Percentiles rank a stretch among this genome's conserved stretches.
Conservation (phyloP, 92 coral and sea anemone genomes). For the Isaurus tuberculatus region DNA sequence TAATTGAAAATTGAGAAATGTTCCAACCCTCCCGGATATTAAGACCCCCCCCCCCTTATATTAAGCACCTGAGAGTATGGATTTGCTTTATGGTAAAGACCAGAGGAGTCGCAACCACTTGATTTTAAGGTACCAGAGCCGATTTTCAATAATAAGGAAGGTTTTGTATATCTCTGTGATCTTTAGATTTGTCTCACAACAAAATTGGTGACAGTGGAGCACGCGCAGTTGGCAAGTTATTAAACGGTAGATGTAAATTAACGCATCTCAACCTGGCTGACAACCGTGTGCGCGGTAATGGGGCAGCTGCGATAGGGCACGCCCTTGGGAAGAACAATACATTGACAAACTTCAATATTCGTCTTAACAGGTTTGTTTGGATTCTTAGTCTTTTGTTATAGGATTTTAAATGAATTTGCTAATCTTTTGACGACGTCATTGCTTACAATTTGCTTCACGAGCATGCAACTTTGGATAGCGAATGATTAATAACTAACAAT, state of each 20-base stretch:
- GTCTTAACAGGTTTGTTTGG: constrained; percentile 87
- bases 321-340: constrained; percentile 89
- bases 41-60: too few relatives aligned
- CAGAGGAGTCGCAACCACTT: too few relatives aligned
- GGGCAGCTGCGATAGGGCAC: constrained; percentile 95
- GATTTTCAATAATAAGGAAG: neutral
- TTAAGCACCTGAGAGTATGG: too few relatives aligned
- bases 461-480: too few relatives aligned
- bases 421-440: too few relatives aligned
- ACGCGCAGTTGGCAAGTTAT: constrained; percentile 91
- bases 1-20: too few relatives aligned
- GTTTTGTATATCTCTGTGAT: neutral
- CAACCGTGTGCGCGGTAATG: constrained; percentile 87
- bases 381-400: too few relatives aligned
- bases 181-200: constrained; percentile 91
- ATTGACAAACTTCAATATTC: constrained; percentile 72
- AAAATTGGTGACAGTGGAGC: constrained; percentile 98
- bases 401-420: too few relatives aligned
- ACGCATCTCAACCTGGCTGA: constrained; percentile 80
- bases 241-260: constrained; percentile 92
- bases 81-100: too few relatives aligned
- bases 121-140: neutral
- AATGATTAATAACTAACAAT: too few relatives aligned
- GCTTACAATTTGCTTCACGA: too few relatives aligned
- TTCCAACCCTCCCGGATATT: too few relatives aligned